Evolutionary conservation across 2,797 vertebrate species (phyloP), one percentile per base, ranked within the genome.

Genomic region (Oryzias dopingdopingensis): DNA sequence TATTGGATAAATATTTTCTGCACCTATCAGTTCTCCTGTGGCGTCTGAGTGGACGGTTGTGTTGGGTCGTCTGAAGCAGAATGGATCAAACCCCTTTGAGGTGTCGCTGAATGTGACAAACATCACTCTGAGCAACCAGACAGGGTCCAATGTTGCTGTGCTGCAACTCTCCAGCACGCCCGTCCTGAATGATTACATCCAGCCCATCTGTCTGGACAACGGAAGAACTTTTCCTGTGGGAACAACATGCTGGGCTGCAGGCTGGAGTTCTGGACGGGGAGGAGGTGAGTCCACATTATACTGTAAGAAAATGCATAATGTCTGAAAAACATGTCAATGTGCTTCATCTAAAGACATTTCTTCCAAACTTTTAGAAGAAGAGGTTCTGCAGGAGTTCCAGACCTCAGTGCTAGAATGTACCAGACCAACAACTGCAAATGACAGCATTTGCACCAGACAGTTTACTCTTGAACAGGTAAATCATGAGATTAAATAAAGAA

Each of bases 141-240:
- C 49, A 0, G 76, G 67, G 4, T 23, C 59, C 0, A 82, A 86
- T 1, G 17, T 88, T 0, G 86, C 83, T 0, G 32, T 86, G 15
- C 75, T 88, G 22, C 50, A 0, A 0, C 77, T 88, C 59, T 40
- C 32, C 0, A 2, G 55, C 22, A 0, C 0, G 0, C 69, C 77
- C 23, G 5, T 10, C n/a, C 74, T 86, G 48, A 58, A 62, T 3
- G 0, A 67, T 64, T 64, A 74, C 70, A 74, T 88, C 72, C 77
- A 79, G 56, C 75, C 84, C 48, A 72, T 88, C 75, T 88, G 86
- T 50, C 15, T 86, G 41, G 77, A 72, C 49, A 52, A 14, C 0
- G 71, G 67, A 47, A 0, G 37, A 13, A 86, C 72, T 75, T 76
- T 56, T 74, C 84, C 48, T 78, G 78, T 70, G n/a, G 77, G 75